Conservation (phyloP, 2,888 invertebrate species). For the Chrysolina haemoptera region DNA sequence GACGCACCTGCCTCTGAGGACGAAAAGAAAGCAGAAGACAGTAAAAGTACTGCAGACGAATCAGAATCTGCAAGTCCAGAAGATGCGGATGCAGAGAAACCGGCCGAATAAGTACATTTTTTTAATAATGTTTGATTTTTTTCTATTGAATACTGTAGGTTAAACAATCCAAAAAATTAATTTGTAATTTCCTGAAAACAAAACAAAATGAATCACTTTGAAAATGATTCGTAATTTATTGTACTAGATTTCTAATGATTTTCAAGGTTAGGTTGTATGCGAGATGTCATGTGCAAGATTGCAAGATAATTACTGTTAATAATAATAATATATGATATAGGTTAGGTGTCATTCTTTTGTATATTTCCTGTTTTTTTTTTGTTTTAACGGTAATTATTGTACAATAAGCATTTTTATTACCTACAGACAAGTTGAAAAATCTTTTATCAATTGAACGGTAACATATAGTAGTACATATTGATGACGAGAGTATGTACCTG, state of each 20-base stretch:
- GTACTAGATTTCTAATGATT: constrained; percentile 40
- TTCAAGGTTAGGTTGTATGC: constrained; percentile 45
- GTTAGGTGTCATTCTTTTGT: constrained; percentile 56
- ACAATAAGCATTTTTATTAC: constrained; percentile 47
- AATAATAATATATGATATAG: constrained; percentile 49
- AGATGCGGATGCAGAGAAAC: constrained; percentile 61
- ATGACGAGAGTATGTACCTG: constrained; percentile 64
- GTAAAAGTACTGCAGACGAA: constrained; percentile 58
- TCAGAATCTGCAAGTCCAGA: constrained; percentile 57
- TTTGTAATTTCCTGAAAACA: constrained; percentile 46
- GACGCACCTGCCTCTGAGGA: constrained; percentile 63
- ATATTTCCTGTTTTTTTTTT: constrained; percentile 48
- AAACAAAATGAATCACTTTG: constrained; percentile 46
- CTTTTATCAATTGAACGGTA: constrained; percentile 52
- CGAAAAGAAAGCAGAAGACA: constrained; percentile 61
- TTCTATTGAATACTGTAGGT: constrained; percentile 62
- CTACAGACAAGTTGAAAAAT: constrained; percentile 48
- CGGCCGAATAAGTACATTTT: constrained; percentile 64
- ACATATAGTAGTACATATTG: constrained; percentile 64
- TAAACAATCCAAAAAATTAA: constrained; percentile 53
- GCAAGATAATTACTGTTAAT: constrained; percentile 55
- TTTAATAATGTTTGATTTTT: constrained; percentile 53
- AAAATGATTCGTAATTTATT: constrained; percentile 50
- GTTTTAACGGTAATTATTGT: constrained; percentile 48
- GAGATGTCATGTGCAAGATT: constrained; percentile 43